Evolutionary conservation across 2,888 invertebrate genomes (phyloP).

Genomic region (Ellobium chinense): DNA sequence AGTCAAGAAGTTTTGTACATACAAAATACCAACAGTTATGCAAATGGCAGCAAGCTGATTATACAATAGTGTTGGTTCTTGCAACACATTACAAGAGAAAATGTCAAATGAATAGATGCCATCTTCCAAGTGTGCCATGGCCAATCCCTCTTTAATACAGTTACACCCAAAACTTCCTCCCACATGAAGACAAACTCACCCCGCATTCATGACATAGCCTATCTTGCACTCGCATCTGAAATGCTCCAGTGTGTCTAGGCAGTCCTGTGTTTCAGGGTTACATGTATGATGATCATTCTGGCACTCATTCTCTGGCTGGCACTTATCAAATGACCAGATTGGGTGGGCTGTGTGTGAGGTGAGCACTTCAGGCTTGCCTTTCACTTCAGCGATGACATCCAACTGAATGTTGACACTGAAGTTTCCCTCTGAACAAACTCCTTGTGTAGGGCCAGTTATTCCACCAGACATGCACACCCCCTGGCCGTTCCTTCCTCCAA

Average conservation of each 20-base stretch:
- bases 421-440: constrained; percentile 58
- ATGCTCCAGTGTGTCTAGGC: constrained; percentile 87
- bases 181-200: constrained; percentile 27
- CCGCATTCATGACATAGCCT: constrained; percentile 73
- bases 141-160: too few relatives aligned
- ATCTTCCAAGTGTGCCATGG: too few relatives aligned
- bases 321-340: constrained; percentile 91
- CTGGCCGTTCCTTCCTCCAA: constrained; percentile 80
- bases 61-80: too few relatives aligned
- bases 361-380: constrained; percentile 11
- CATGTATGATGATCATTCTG: constrained; percentile 94
- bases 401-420: constrained; percentile 53
- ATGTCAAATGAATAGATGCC: too few relatives aligned
- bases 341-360: constrained; percentile 13
- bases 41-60: too few relatives aligned
- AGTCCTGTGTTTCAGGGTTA: constrained; percentile 91
- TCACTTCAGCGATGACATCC: constrained; percentile 26
- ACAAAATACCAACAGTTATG: too few relatives aligned
- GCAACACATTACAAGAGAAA: too few relatives aligned
- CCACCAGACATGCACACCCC: constrained; percentile 95
- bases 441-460: constrained; percentile 81
- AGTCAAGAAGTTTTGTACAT: too few relatives aligned
- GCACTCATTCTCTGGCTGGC: constrained; percentile 96
- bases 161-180: too few relatives aligned
- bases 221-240: constrained; percentile 89